Percentiles rank a stretch among this genome's conserved stretches.
Conservation (phyloP, 37 sponge, comb jelly and placozoan species). For the Beroe forskalii region DNA sequence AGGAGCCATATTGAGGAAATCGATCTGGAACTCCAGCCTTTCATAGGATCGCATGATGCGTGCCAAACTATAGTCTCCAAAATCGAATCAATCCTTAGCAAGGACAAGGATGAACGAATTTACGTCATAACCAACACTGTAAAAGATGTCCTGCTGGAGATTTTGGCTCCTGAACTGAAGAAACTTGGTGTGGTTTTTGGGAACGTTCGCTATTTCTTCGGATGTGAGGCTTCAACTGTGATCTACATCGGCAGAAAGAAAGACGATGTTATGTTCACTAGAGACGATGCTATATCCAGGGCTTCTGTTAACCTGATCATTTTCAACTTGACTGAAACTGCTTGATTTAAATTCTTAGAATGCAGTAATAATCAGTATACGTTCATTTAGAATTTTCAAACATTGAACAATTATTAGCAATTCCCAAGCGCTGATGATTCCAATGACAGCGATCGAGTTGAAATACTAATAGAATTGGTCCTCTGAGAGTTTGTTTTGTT, state of each 20-base stretch:
- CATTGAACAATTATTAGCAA: too few relatives aligned
- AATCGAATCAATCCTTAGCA: background rate
- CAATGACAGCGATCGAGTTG: too few relatives aligned
- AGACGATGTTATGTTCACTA: background rate
- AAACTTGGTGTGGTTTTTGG: background rate
- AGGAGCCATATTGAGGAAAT: background rate
- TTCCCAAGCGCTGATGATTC: too few relatives aligned
- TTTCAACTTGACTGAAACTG: background rate
- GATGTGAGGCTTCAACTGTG: slow-evolving; percentile 3
- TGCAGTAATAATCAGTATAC: too few relatives aligned
- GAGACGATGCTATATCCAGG: slow-evolving; percentile 6
- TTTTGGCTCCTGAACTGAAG: background rate
- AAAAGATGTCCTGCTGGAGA: background rate
- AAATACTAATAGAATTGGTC: too few relatives aligned
- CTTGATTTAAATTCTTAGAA: too few relatives aligned
- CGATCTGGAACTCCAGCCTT: background rate
- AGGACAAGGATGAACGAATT: background rate
- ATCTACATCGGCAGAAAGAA: background rate
- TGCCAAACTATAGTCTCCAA: background rate
- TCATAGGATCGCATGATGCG: background rate
- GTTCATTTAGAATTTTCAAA: too few relatives aligned
- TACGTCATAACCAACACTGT: background rate
- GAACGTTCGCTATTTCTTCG: background rate
- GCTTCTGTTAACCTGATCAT: background rate
- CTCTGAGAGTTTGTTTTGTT: too few relatives aligned